Evolutionary conservation across 2,888 invertebrate species (phyloP), one percentile per base, ranked within the genome.

Genomic region (Nomada lathburiana): DNA sequence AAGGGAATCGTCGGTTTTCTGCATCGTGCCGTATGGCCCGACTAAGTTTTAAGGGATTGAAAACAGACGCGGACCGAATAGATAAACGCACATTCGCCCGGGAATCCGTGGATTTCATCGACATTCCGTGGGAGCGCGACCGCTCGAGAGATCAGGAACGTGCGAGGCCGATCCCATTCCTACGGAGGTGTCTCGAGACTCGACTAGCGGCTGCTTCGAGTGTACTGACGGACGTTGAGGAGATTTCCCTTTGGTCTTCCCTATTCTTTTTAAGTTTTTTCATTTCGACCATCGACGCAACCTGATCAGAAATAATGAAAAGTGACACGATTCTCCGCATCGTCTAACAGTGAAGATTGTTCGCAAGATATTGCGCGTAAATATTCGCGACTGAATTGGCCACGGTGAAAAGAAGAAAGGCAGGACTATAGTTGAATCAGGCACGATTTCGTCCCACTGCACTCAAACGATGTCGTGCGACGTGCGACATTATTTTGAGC

Each of bases 31-130:
- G 84, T 83, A 75, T 83, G 72, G 86, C 82, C 69, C 82, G 81
- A 79, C 85, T 83, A 84, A 86, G 88, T 90, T 90, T 90, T 91
- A 92, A 86, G 86, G 89, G 90, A 91, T 90, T 91, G 90, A 86
- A 87, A 87, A 84, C 88, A 88, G 87, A 90, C 90, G 90, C 91
- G 88, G 72, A 71, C 67, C 82, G 90, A 90, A 90, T 90, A 87
- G 90, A 88, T 90, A 91, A 90, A 91, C 88, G 87, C 87, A 76
- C 83, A 60, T 82, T 85, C 83, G 68, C 75, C 26, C 50, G 55
- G 80, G 77, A 75, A 86, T 73, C 73, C 84, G 80, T 77, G 86
- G 86, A 86, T 87, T 87, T 84, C 87, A 87, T 86, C 88, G 84
- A 73, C 86, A 82, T 88, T 87, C 86, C 87, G 71, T 65, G 78